Base-by-base conservation (phyloP, 2,888 invertebrate genomes). In the Physocephala rufipes region DNA sequence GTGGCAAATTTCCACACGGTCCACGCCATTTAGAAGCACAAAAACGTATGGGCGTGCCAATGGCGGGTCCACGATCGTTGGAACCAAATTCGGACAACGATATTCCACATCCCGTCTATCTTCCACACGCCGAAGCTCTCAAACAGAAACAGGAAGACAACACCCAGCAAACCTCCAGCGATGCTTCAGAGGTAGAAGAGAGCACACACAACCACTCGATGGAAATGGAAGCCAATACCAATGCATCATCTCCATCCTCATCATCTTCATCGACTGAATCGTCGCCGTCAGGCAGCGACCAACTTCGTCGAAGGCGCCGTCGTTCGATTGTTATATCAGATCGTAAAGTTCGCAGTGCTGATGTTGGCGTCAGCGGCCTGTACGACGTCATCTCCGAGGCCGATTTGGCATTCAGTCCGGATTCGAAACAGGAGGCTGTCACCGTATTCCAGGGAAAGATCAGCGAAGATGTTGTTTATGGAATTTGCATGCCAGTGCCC, bases 301-400 rank as follows among this genome's bases (percentile, higher is more conserved):
- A 73, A 0, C 43, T 58, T 7, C 70, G 71, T 0, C 76, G 76
- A 5, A 89, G 89, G 72, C 88, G 93, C 36, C 88, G 91, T 64
- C 89, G 94, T 4, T 90, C 90, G 1, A 87, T 92, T 71, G 88
- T 90, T 3, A 88, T 92, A 16, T 89, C 90, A 5, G 91, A 92
- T 81, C 89, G 94, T 16, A 93, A 93, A 81, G 92, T 90, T 1
- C 90, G 94, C 67, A 94, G 93, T 74, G 93, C 95, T 2, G 95
- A 95, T 81, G 94, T 96, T 1, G 95, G 96, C 7, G 95, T 96
- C 1, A 94, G 94, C 75, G 94, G 95, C 0, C 89, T 95, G 26
- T 96, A 95, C 85, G 95, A 95, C 77, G 95, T 96, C 62, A 95
- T 96, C 71, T 95, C 96, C 3, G 95, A 95, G 85, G 95, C 95